Base-by-base conservation (phyloP, 2,888 invertebrate genomes). In the Sesamia inferens region DNA sequence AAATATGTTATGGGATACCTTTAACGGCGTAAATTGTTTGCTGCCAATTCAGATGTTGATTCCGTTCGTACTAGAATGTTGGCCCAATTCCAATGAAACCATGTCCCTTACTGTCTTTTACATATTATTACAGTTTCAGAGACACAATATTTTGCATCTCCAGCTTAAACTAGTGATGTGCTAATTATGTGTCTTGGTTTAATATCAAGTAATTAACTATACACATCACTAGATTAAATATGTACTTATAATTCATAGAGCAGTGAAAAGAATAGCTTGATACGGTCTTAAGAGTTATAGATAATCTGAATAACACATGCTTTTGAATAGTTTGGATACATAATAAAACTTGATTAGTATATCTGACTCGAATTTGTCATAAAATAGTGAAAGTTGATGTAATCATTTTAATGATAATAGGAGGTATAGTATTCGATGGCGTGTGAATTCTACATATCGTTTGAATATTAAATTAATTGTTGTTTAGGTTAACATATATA, bases 401-500 rank as follows among this genome's bases (percentile, higher is more conserved):
- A 61, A 39, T 5, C 79, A 66, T 63, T 66, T 54, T 14, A 81
- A 57, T 61, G 44, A 65, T 19, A 59, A 44, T 47, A 66, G 19
- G 54, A 71, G 55, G 54, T 79, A 44, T 16, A 48, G 48, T 75
- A 71, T 81, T 75, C 80, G 71, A 79, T 71, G 68, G 68, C 58
- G 24, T 47, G 54, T 71, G 42, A 54, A 61, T 57, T 68, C 66
- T 74, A 74, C 59, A 57, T 79, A 74, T 71, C n/a, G 59, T 58
- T 68, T 47, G 47, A 75, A 80, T 68, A 64, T 68, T 65, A 69
- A 83, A 73, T 63, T 22, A 77, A 67, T 57, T 47, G 47, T 66
- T 47, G 47, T 66, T 68, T 61, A 47, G 76, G 77, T 76, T 73
- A 73, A 85, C 74, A 74, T 74, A 68, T 76, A 85, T 85, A 85